These are phyloP conservation scores for Amphipoea lucens DNA, from an alignment of 2,888 invertebrate species.

Conservation along the genomic window DNA sequence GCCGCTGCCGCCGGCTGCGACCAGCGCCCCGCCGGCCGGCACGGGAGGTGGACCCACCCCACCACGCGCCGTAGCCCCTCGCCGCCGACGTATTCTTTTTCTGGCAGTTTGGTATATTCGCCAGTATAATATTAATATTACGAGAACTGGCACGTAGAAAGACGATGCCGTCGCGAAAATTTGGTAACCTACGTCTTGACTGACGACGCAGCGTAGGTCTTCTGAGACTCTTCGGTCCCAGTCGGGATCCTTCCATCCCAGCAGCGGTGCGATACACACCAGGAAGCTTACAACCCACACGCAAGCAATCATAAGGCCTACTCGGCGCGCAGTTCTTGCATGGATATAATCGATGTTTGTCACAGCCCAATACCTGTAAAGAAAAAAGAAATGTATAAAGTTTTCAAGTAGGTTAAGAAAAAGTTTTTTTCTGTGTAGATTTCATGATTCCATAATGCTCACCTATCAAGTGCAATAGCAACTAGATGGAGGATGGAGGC, in stretches of 20 bases:
- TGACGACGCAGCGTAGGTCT: constrained; percentile 94
- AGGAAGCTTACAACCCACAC: constrained; percentile 96
- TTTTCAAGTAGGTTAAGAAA: not conserved
- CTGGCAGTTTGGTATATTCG: constrained; percentile 97
- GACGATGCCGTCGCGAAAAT: constrained; percentile 97
- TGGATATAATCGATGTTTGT: constrained; percentile 97
- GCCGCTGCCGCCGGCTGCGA: constrained; percentile 93
- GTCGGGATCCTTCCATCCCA: constrained; percentile 94
- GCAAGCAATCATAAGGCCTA: constrained; percentile 95
- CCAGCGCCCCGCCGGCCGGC: constrained; percentile 90
- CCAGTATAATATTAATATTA: constrained; percentile 97
- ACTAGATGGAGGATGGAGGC: constrained; percentile 95
- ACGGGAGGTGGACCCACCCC: constrained; percentile 86
- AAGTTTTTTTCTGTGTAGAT: not conserved
- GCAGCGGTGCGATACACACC: constrained; percentile 96
- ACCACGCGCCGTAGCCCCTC: constrained; percentile 90
- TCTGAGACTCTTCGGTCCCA: constrained; percentile 90
- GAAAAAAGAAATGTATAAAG: constrained; percentile 59
- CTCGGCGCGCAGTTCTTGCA: constrained; percentile 93
- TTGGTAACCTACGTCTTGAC: constrained; percentile 95
- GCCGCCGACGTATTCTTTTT: constrained; percentile 94
- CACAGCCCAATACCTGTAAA: constrained; percentile 95
- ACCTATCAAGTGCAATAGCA: constrained; percentile 95
- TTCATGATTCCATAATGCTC: constrained; percentile 58
- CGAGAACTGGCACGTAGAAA: constrained; percentile 96